Base-by-base conservation (phyloP, 1,140 invertebrate genomes). In the Eriosoma lanigerum region DNA sequence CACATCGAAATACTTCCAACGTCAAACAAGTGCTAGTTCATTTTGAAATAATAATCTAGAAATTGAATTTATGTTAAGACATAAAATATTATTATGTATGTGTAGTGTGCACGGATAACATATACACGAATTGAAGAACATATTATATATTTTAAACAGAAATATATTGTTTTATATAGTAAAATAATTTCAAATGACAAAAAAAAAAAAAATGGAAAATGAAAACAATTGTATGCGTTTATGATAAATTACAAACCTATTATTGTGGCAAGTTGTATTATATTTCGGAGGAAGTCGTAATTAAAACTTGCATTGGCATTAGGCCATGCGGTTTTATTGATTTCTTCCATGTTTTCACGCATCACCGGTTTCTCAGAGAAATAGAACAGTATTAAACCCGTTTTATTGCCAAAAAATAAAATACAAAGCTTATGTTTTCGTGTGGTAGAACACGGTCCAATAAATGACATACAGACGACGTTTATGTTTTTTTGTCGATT, bases 401-500 rank as follows among this genome's bases (percentile, higher is more conserved):
- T 78, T 78, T 78, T 78, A 78, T 78, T 78, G 75, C 75, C 75
- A 78, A 78, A 78, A 68, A 78, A 78, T 46, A 78, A 62, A 78
- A 78, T 78, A 78, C 38, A 78, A 60, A 78, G 75, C 54, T 78
- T 56, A 13, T 78, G 75, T 78, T 38, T 38, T 78, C 54, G 17
- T 62, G 54, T 62, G 32, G 54, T 60, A 60, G 21, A 78, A 78
- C 75, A 78, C 32, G 54, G 29, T 56, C 75, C 75, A 78, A 62
- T 78, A 78, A 78, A 78, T 46, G 75, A 78, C 44, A 78, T 78
- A 48, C 60, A 46, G 38, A 62, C 60, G 54, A 78, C 56, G 46
- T 46, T 78, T 78, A 46, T 78, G 8, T 38, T 38, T 38, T 38
- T 38, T 38, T 38, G 3, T 8, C 32, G 24, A 78, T 78, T 60